Conservation (phyloP, 2,888 invertebrate species). For the Prenolepis imparis region DNA sequence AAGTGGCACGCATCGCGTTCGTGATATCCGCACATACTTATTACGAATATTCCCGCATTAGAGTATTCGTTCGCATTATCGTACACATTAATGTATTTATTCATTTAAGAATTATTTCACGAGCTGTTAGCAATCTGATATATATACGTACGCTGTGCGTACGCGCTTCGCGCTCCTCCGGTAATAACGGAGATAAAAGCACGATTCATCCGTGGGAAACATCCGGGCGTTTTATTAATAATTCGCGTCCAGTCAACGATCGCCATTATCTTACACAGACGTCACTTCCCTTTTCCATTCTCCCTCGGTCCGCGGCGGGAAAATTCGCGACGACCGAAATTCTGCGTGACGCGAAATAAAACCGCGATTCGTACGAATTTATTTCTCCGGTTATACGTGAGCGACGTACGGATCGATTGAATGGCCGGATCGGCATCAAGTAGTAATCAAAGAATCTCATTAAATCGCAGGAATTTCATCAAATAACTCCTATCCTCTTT, state of each 20-base stretch:
- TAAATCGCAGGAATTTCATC: conserved; percentile 85
- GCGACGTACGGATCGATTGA: conserved; percentile 79
- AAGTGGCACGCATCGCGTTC: conserved; percentile 48
- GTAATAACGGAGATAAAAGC: conserved; percentile 35
- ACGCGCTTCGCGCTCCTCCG: not conserved
- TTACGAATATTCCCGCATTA: conserved; percentile 53
- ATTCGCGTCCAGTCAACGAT: conserved; percentile 38
- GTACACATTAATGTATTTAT: conserved; percentile 39
- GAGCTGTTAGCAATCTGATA: conserved; percentile 47
- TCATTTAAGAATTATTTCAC: conserved; percentile 41
- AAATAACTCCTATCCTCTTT: conserved; percentile 76
- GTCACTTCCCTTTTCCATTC: conserved; percentile 18
- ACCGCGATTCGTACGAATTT: conserved; percentile 81
- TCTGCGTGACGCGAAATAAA: conserved; percentile 69
- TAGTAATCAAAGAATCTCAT: conserved; percentile 85
- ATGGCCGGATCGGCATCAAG: conserved; percentile 82
- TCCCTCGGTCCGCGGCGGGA: not conserved
- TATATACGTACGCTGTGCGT: conserved; percentile 12
- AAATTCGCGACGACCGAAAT: conserved; percentile 71
- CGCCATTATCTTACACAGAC: conserved; percentile 6
- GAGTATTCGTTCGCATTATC: conserved; percentile 16
- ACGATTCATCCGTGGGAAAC: conserved; percentile 43
- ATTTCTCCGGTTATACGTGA: conserved; percentile 78
- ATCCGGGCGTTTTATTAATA: conserved; percentile 46
- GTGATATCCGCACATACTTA: conserved; percentile 36